Base-by-base conservation (phyloP, 1,140 invertebrate species). In the Trigoniulus corallinus region DNA sequence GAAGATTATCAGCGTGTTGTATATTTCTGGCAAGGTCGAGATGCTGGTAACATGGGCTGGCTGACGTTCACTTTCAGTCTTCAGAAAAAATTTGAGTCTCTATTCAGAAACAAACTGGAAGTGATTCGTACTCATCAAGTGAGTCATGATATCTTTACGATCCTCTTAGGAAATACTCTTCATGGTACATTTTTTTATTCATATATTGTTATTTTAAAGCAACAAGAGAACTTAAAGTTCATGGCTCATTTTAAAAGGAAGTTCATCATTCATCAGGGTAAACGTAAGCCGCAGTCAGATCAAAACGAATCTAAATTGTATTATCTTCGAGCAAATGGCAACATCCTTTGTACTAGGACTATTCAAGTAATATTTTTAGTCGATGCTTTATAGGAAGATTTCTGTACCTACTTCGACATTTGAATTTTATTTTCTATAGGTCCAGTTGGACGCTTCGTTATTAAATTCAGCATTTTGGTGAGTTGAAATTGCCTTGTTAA, bases 31-130 rank as follows among this genome's bases (percentile, higher is more conserved):
- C 95, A 99, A 73, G 92, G 93, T 1, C 70, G 95, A 54, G 82
- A 95, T 62, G 93, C 95, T 2, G 82, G 84, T 42, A 98, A 98
- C 68, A 98, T 98, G 92, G 95, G 94, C 21, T 98, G 94, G 94
- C 74, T 98, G 0, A 97, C 91, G 7, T 99, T 99, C 68, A 98
- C 94, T 0, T 98, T 98, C 69, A 83, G 85, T 57, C 74, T 98
- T 49, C 89, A 97, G 69, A 92, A 96, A 63, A 97, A 95, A 69
- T 98, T 98, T 71, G 94, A 98, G 68, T 77, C 81, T 20, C 72
- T 96, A 52, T 98, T 95, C 66, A 84, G 88, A 29, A 85, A 92
- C 60, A 89, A 96, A 60, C 71, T 98, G 51, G 93, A 98, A 72
- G 93, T 98, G 1, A 84, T 98, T 1, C 70, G 93, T 44, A 95